Conservation (phyloP, 2,888 invertebrate genomes). For the Periphyllus acericola region DNA sequence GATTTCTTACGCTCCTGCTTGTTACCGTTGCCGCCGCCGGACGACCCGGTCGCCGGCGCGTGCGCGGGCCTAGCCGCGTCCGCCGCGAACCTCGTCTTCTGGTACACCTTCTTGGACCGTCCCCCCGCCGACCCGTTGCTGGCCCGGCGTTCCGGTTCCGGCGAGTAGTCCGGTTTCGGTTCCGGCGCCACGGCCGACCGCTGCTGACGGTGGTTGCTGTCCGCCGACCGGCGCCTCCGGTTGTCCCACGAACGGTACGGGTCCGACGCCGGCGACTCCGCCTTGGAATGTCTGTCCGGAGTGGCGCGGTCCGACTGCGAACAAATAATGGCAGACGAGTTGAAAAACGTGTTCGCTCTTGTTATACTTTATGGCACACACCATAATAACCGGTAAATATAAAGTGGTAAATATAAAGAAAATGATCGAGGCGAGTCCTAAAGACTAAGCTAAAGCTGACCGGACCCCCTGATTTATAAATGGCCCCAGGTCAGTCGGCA, state of each 20-base stretch:
- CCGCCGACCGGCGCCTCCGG: conserved; percentile 50
- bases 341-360: no score
- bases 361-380: no score
- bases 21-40: conserved; percentile 30
- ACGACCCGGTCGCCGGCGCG: background rate
- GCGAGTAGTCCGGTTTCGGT: conserved; percentile 69
- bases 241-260: conserved; percentile 62
- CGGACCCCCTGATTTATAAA: no score
- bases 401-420: no score
- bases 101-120: conserved; percentile 73
- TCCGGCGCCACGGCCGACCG: conserved; percentile 63
- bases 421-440: no score
- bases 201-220: conserved; percentile 36
- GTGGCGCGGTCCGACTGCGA: conserved; percentile 18
- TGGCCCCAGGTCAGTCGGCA: no score
- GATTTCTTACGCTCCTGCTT: conserved; percentile 53
- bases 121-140: conserved; percentile 71
- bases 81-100: conserved; percentile 77
- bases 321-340: background rate
- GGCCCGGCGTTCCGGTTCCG: conserved; percentile 67
- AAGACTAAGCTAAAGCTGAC: no score
- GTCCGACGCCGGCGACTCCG: conserved; percentile 22
- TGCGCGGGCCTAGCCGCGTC: conserved; percentile 31
- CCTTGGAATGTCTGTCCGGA: conserved; percentile 35
- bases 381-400: no score